Evolutionary conservation across 2,888 invertebrate species (phyloP).

Genomic region (Beris chalybata): DNA sequence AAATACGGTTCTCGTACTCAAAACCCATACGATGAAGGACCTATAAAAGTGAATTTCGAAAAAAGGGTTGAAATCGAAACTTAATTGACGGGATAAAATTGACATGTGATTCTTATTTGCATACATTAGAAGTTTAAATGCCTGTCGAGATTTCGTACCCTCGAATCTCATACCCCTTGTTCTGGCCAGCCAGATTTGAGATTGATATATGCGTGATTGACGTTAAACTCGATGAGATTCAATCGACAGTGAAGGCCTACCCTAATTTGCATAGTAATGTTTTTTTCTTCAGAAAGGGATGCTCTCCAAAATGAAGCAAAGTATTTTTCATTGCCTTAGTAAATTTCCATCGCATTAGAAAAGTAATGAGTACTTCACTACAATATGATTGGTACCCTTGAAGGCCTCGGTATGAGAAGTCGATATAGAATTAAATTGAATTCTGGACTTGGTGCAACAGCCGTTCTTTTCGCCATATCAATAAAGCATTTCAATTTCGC

Average conservation of each 20-base stretch:
- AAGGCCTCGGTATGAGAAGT: no score
- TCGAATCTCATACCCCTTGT: background rate
- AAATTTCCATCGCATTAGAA: no score
- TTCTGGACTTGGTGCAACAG: background rate
- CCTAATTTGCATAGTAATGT: no score
- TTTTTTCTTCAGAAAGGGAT: no score
- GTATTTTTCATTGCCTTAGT: no score
- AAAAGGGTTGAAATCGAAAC: background rate
- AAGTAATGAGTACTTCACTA: no score
- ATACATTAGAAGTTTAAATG: slow-evolving; percentile 2
- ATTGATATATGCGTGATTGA: slow-evolving; percentile 16
- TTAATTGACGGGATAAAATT: slow-evolving; percentile 9
- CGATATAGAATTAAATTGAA: no score
- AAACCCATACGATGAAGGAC: background rate
- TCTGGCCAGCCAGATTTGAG: background rate
- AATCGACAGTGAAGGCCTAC: background rate
- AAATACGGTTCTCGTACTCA: background rate
- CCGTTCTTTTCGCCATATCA: background rate
- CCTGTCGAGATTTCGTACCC: slow-evolving; percentile 10
- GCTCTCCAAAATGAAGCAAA: no score
- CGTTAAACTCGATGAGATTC: slow-evolving; percentile 20
- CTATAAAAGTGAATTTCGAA: background rate
- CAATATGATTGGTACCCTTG: no score
- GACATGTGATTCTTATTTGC: slow-evolving; percentile 1
- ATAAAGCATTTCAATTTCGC: background rate